Conservation (phyloP, 1,140 invertebrate genomes). For the Scaptomyza hsui region DNA sequence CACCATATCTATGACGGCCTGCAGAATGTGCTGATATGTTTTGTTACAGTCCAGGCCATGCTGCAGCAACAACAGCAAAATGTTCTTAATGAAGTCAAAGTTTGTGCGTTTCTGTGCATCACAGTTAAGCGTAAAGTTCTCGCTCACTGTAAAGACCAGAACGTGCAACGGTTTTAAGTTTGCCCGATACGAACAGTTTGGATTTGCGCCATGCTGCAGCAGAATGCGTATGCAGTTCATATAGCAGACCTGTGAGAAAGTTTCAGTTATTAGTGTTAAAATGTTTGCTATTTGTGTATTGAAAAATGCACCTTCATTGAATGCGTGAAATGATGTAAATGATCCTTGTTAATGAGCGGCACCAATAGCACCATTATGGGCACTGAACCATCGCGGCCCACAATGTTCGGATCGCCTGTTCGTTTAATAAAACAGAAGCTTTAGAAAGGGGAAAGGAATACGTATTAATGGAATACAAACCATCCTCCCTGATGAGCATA, state of each 20-base stretch:
- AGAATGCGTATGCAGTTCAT: constrained; percentile 89
- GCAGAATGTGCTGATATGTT: constrained; percentile 88
- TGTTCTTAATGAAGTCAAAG: constrained; percentile 88
- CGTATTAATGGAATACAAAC: constrained; percentile 62
- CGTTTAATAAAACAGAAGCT: not conserved
- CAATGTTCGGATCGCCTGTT: constrained; percentile 87
- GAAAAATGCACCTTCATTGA: constrained; percentile 87
- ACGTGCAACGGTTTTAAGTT: constrained; percentile 90
- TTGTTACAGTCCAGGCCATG: constrained; percentile 89
- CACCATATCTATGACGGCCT: constrained; percentile 89
- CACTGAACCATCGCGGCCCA: constrained; percentile 89
- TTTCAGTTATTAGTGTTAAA: too few relatives aligned
- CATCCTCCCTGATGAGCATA: constrained; percentile 89
- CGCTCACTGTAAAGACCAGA: constrained; percentile 89
- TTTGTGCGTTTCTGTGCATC: constrained; percentile 87
- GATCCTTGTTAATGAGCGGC: constrained; percentile 90
- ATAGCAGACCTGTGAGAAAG: constrained; percentile 86
- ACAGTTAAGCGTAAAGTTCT: constrained; percentile 89
- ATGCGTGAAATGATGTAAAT: constrained; percentile 89
- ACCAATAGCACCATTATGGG: constrained; percentile 90
- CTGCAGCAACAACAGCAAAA: constrained; percentile 88
- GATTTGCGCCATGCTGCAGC: constrained; percentile 89
- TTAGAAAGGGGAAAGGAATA: too few relatives aligned
- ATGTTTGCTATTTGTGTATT: not conserved
- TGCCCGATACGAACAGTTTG: constrained; percentile 89